Evolutionary conservation across 2,113 vertebrate genomes (phyloP), one percentile per base, ranked within the genome.

Genomic region (Halcyon malimbica): DNA sequence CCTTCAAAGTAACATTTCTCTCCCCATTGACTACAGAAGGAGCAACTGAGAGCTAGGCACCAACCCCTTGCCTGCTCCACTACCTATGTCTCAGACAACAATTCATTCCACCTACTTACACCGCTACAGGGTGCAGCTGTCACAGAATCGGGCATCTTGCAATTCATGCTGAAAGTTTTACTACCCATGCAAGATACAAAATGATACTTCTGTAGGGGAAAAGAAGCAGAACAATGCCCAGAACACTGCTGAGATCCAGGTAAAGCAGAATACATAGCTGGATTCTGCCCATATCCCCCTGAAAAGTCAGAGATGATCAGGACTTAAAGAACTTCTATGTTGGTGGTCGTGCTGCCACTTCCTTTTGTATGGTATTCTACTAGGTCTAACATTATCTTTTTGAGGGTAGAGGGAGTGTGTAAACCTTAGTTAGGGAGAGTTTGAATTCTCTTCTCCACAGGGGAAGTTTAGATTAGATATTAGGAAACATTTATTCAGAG

Each of bases 1-100:
- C 29, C 57, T 79, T 89, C 35, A 89, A 82, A 94, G 28, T 41
- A 85, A 17, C 20, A 24, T 87, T 87, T 75, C 33, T 85, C 19
- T 80, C 28, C 74, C 26, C 25, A 50, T 2, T 84, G 51, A 70
- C 35, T 81, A 6, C 41, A 84, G 64, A 77, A 89, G 54, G 44
- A 89, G 10, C 31, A 84, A 46, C 28, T 37, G 80, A 59, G 62
- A 59, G 10, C 18, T 75, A 25, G 37, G 65, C 28, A 93, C 13
- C 35, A 82, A 13, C 10, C 16, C 5, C 11, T 15, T 82, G 35
- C 33, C 24, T 4, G 5, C 24, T 18, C 11, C 17, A 24, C 23
- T 76, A 14, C 50, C 46, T 39, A 39, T 41, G 15, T 53, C 37
- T 75, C n/a, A 59, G 71, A 42, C 60, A 46, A 13, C 1, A 6